Percentiles rank a stretch among this genome's conserved stretches.
Evolutionary conservation across 2,888 invertebrate genomes (phyloP).

Genomic region (Rugalucina vietnamica): DNA sequence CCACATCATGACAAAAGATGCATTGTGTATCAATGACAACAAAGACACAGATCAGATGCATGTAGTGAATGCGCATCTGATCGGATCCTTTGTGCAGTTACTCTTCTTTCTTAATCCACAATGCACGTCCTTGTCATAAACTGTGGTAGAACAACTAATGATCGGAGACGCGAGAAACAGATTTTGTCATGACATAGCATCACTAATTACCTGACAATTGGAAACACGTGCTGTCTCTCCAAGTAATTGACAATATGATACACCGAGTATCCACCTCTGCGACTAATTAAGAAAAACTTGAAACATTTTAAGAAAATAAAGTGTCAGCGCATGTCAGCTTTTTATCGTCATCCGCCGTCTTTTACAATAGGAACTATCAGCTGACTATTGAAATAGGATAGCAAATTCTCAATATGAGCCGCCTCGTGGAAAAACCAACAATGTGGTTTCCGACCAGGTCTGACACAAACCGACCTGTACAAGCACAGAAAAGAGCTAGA

Average conservation of each 20-base stretch:
- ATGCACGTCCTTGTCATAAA: too few species aligned
- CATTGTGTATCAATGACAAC: too few species aligned
- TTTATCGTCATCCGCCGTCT: not conserved
- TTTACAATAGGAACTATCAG: not conserved
- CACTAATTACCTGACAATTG: constrained; percentile 12
- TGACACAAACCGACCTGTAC: not conserved
- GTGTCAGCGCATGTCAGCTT: not conserved
- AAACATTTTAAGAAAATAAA: not conserved
- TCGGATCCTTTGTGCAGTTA: too few species aligned
- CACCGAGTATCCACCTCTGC: constrained; percentile 25
- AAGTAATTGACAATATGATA: constrained; percentile 34
- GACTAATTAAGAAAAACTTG: constrained; percentile 42
- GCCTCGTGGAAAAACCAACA: not conserved
- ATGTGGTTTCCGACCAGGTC: not conserved
- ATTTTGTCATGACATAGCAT: too few species aligned
- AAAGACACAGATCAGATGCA: too few species aligned
- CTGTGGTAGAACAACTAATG: too few species aligned
- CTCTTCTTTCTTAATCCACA: too few species aligned
- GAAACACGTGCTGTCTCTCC: not conserved
- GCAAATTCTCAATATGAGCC: not conserved
- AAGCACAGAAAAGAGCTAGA: too few species aligned
- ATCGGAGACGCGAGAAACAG: too few species aligned
- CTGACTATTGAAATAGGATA: not conserved
- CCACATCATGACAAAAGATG: too few species aligned
- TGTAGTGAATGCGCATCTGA: too few species aligned